A percentile compares a stretch with the other conserved stretches of the same genome.
Evolutionary conservation across 2,113 vertebrate species (phyloP).

Genomic region (Polypterus senegalus): DNA sequence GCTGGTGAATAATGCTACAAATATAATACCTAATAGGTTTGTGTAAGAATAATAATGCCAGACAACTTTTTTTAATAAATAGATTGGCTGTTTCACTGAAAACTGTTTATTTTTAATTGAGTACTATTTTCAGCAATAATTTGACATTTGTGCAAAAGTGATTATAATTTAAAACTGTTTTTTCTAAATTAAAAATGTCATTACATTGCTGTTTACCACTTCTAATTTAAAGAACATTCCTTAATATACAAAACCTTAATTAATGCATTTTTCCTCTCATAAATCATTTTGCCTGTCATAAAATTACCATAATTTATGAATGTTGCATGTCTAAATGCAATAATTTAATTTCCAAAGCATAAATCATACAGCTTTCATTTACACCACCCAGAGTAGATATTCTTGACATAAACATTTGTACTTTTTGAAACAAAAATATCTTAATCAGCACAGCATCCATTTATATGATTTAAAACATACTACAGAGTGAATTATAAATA

Average conservation of each 20-base stretch:
- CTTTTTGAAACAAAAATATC: not conserved
- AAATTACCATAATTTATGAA: constrained; percentile 68
- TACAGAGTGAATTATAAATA: no score
- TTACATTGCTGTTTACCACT: constrained; percentile 45
- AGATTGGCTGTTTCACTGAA: not conserved
- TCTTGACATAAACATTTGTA: constrained; percentile 19
- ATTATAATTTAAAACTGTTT: constrained; percentile 12
- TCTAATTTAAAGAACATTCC: constrained; percentile 30
- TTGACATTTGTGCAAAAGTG: constrained; percentile 4
- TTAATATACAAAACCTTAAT: constrained; percentile 67
- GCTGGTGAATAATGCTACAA: not conserved
- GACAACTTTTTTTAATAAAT: not conserved
- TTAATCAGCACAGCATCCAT: no score
- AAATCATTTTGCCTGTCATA: constrained; percentile 57
- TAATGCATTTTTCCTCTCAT: constrained; percentile 65
- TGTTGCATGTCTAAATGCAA: constrained; percentile 65
- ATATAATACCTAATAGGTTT: not conserved
- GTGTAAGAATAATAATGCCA: not conserved
- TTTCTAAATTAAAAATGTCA: constrained; percentile 37
- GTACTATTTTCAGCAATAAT: constrained; percentile 5
- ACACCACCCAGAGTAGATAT: constrained; percentile 45
- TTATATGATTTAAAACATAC: no score
- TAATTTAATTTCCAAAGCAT: constrained; percentile 61
- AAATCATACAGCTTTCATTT: constrained; percentile 63
- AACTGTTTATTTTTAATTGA: not conserved